Evolutionary conservation across 2,888 invertebrate species (phyloP), one percentile per base, ranked within the genome.

Genomic region (Callyntrura guangdongensis): DNA sequence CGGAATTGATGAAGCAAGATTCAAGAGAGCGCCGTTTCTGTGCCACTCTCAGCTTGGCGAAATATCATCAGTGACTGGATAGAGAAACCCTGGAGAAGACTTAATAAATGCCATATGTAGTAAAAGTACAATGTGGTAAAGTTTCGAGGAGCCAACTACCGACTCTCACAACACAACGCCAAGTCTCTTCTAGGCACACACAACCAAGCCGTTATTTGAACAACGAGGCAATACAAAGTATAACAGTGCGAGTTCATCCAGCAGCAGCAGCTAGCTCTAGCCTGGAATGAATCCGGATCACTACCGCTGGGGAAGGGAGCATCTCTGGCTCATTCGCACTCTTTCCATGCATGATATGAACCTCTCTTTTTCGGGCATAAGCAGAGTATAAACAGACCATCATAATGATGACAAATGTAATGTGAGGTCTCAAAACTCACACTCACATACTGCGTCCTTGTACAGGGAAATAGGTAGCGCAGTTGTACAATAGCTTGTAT

Each of bases 81-180:
- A 84, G 79, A 89, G 89, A 83, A 84, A 64, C 77, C 74, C 67
- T 36, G 69, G 49, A 84, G 74, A 77, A 61, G 59, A 69, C 67
- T 81, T 69, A 90, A 90, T 90, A 90, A 90, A 90, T 90, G 90
- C 86, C 85, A 86, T 90, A 84, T 81, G 72, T 85, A 59, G 20
- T 61, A 47, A n/a, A 27, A 59, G n/a, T 61, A 59, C 17, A 9
- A 69, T 4, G 14, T 36, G 67, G 11, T 36, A 17, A 36, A 49
- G n/a, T n/a, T n/a, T n/a, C n/a, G n/a, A 74, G 49, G 22, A 64
- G n/a, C 61, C 59, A 64, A 56, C 56, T 81, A 64, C 61, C 22
- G 22, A 64, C 61, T 64, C 61, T 20, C 25, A 22, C 25, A 53
- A 22, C 25, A 53, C 53, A 14, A 12, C n/a, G 53, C 53, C 27